Conservation (phyloP, 2,113 vertebrate species). For the Elaphurus davidianus region DNA sequence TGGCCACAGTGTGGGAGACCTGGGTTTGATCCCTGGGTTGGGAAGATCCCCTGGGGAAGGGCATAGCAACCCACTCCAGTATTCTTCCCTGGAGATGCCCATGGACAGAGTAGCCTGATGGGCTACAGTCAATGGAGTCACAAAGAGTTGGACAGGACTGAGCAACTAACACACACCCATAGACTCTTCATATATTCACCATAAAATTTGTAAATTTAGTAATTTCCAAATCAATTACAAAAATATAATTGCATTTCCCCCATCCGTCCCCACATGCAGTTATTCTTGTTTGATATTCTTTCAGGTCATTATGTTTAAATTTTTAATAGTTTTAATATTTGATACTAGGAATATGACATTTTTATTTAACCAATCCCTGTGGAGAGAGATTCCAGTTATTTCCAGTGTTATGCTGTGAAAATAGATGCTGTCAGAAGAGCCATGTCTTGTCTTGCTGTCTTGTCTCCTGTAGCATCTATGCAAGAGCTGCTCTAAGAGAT, state of each 20-base stretch:
- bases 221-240: neutral
- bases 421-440: neutral
- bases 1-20: neutral
- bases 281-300: neutral
- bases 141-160: neutral
- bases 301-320: neutral
- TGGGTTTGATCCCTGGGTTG: neutral
- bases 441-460: neutral
- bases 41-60: neutral
- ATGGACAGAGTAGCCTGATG: neutral
- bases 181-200: neutral
- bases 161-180: neutral
- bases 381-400: neutral
- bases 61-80: fast-evolving
- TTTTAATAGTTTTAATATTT: neutral
- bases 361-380: neutral
- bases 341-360: neutral
- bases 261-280: neutral
- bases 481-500: neutral
- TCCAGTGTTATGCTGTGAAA: neutral
- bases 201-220: neutral
- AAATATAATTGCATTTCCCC: neutral
- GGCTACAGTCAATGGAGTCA: neutral
- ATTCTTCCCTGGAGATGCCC: neutral
- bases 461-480: neutral